Evolutionary conservation across 2,113 vertebrate species (phyloP).

Genomic region (Dipodomys stephensi): DNA sequence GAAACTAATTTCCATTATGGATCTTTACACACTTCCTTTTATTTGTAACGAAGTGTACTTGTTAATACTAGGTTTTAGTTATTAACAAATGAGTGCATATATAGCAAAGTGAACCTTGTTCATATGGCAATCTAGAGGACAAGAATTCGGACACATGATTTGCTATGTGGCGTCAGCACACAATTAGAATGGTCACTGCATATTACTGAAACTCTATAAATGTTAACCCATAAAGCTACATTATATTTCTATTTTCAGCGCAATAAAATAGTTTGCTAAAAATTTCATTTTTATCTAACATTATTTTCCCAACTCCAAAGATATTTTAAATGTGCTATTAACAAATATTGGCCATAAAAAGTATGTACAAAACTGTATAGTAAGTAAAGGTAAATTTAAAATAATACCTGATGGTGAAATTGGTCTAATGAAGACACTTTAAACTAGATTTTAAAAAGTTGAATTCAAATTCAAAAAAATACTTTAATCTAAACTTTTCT

Average conservation of each 20-base stretch:
- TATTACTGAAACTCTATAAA: background rate
- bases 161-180: background rate
- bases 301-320: background rate
- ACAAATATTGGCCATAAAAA: slow-evolving; percentile 10
- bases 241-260: slow-evolving; percentile 29
- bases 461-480: background rate
- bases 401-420: background rate
- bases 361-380: background rate
- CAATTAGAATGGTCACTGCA: background rate
- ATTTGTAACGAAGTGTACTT: background rate
- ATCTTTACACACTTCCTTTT: slow-evolving; percentile 43
- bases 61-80: slow-evolving; percentile 21
- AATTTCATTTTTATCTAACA: slow-evolving; percentile 49
- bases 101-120: slow-evolving; percentile 42
- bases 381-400: slow-evolving; percentile 14
- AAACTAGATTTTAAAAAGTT: slow-evolving; percentile 31
- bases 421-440: slow-evolving; percentile 38
- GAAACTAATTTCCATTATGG: background rate
- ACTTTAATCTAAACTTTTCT: slow-evolving; percentile 13
- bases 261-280: slow-evolving; percentile 28
- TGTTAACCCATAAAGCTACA: slow-evolving; percentile 10
- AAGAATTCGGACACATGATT: slow-evolving; percentile 14
- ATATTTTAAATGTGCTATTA: slow-evolving; percentile 53
- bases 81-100: slow-evolving; percentile 40
- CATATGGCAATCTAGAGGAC: background rate